Conservation (phyloP, 2,888 invertebrate species). For the Hymenopus coronatus region DNA sequence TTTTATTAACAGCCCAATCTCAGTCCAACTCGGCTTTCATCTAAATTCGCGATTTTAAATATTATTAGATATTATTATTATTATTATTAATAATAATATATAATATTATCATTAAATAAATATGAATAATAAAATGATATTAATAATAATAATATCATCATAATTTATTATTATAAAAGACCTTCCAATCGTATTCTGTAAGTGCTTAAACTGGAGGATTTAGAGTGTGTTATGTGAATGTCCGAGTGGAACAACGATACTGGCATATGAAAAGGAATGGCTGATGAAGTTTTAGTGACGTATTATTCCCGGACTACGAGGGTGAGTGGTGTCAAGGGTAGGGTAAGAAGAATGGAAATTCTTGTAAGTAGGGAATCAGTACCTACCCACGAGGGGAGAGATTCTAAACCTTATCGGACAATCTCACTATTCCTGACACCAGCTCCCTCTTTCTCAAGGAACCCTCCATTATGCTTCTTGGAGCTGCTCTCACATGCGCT, state of each 20-base stretch:
- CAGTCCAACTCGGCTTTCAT: no score
- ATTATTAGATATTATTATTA: no score
- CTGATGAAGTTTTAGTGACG: neutral
- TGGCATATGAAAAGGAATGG: neutral
- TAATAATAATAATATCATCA: no score
- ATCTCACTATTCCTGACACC: neutral
- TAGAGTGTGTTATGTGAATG: neutral
- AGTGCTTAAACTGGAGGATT: neutral
- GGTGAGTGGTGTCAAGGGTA: neutral
- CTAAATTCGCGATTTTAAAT: no score
- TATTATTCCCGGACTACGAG: neutral
- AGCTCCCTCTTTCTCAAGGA: neutral
- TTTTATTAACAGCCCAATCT: no score
- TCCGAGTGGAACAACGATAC: neutral
- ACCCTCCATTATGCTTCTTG: neutral
- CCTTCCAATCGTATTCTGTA: neutral
- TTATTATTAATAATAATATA: no score
- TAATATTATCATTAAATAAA: no score
- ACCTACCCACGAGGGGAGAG: neutral
- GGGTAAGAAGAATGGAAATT: constrained; percentile 6
- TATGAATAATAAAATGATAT: no score
- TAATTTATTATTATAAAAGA: no score
- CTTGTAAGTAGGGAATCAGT: neutral
- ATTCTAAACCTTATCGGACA: neutral
- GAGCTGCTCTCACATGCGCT: neutral